Evolutionary conservation across 92 coral and sea anemone species (phyloP).

Genomic region (Paramuricea clavata): DNA sequence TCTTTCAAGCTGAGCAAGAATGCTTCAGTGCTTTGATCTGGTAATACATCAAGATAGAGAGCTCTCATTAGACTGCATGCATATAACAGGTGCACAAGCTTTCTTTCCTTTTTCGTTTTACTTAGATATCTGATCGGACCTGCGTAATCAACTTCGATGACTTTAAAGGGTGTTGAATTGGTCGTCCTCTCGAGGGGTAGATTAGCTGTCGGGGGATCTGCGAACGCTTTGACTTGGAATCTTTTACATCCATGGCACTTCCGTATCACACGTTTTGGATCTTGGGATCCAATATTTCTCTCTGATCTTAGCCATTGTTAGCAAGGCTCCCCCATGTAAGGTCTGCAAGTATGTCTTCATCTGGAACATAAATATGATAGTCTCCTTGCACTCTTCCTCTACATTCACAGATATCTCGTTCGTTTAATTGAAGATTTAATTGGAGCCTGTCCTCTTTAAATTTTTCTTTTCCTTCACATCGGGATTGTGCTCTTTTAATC

Average conservation of each 20-base stretch:
- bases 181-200: conserved; percentile 41
- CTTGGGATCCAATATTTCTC: conserved; percentile 55
- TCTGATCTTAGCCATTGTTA: conserved; percentile 52
- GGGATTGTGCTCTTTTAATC: neutral
- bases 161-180: conserved; percentile 26
- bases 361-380: conserved; percentile 49
- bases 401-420: conserved; percentile 1
- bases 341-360: conserved; percentile 33
- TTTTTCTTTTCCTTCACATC: neutral
- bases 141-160: conserved; percentile 40
- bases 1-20: conserved; percentile 23
- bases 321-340: conserved; percentile 59
- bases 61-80: conserved; percentile 44
- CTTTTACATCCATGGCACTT: conserved; percentile 40
- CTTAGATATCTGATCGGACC: conserved; percentile 38
- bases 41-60: neutral
- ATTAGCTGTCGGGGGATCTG: conserved; percentile 43
- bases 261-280: conserved; percentile 28
- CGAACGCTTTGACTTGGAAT: conserved; percentile 32
- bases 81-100: conserved; percentile 15
- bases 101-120: neutral
- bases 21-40: neutral
- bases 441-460: conserved; percentile 1
- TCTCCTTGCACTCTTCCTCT: conserved; percentile 60
- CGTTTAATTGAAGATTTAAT: neutral